Evolutionary conservation across 2,888 invertebrate species (phyloP).

Genomic region (Saturnia pavonia): DNA sequence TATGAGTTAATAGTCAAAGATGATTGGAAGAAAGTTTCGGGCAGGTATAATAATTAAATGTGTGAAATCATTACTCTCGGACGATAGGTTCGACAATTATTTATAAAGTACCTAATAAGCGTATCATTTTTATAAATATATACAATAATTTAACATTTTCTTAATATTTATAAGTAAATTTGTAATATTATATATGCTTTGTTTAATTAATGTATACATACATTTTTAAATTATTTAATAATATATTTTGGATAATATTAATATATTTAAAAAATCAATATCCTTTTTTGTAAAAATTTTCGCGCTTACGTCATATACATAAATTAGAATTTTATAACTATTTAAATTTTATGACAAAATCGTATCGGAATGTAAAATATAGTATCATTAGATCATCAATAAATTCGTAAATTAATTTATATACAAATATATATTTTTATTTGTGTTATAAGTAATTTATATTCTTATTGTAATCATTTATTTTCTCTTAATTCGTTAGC

Average conservation of each 20-base stretch:
- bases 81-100: not conserved
- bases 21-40: conserved; percentile 20
- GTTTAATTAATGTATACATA: too few species aligned
- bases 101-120: not conserved
- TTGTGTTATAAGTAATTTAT: not conserved
- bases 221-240: too few species aligned
- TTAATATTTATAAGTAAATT: too few species aligned
- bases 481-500: not conserved
- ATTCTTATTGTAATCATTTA: not conserved
- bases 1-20: conserved; percentile 14
- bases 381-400: not conserved
- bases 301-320: not conserved
- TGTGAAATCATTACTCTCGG: conserved; percentile 3
- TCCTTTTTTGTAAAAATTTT: too few species aligned
- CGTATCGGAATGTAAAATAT: not conserved
- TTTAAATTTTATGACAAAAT: not conserved
- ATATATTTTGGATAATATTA: too few species aligned
- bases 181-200: too few species aligned
- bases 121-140: not conserved
- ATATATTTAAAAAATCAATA: too few species aligned
- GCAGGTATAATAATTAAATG: not conserved
- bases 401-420: not conserved
- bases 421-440: too few species aligned
- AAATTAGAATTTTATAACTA: not conserved
- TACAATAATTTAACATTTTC: not conserved